These are phyloP conservation scores for Pardosa pseudoannulata DNA, from an alignment of 2,888 invertebrate species.

Conservation along the genomic window DNA sequence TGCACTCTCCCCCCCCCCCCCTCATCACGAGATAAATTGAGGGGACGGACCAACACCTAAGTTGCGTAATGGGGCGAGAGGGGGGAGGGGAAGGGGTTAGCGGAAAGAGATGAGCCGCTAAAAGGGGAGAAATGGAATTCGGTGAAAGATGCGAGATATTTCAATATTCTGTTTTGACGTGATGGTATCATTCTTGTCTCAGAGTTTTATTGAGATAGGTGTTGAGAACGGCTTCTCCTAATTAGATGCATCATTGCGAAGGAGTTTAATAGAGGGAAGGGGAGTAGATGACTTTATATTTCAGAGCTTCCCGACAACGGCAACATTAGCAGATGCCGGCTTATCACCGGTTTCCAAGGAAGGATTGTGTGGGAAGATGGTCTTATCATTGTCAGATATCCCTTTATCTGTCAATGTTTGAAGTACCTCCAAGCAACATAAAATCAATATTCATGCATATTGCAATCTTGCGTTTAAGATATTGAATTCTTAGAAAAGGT, in stretches of 20 bases:
- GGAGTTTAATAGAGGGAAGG: neutral
- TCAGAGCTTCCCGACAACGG: neutral
- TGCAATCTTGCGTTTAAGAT: too few species aligned
- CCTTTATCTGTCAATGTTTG: neutral
- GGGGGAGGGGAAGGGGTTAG: neutral
- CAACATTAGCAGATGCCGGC: neutral
- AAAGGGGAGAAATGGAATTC: neutral
- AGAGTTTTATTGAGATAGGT: slow-evolving; percentile 6
- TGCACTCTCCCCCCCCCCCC: neutral
- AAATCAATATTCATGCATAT: too few species aligned
- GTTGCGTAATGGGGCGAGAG: slow-evolving; percentile 10
- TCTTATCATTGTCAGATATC: neutral
- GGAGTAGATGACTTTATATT: neutral
- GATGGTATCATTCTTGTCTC: slow-evolving; percentile 8
- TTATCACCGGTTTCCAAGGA: neutral
- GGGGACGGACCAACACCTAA: slow-evolving; percentile 2
- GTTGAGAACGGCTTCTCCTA: slow-evolving; percentile 2
- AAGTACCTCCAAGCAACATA: too few species aligned
- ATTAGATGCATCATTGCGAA: slow-evolving; percentile 12
- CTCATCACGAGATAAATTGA: slow-evolving; percentile 7
- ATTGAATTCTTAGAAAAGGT: too few species aligned
- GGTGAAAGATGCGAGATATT: slow-evolving; percentile 8
- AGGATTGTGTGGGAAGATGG: neutral
- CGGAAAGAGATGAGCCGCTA: slow-evolving; percentile 7
- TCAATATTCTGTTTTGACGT: slow-evolving; percentile 13